phyloP scores from a whole-genome alignment of 2,113 vertebrate genomes.

The Epinephelus cyanopodus region DNA sequence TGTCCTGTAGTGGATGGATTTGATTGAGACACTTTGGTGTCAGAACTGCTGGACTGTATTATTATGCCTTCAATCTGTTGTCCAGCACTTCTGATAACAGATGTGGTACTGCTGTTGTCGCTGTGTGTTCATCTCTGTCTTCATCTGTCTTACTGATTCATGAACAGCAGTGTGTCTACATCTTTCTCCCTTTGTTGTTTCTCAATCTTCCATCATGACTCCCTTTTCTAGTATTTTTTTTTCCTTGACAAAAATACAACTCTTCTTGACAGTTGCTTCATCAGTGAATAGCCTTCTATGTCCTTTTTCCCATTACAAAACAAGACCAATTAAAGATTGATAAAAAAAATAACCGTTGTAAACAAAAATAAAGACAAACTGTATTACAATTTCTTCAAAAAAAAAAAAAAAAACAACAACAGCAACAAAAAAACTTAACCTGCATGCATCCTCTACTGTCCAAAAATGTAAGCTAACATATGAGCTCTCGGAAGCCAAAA shows the following conservation, averaged over 20 bases:
- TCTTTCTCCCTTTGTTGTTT: neutral
- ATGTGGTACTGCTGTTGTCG: neutral
- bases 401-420: too few relatives aligned
- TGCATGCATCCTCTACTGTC: too few relatives aligned
- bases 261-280: neutral
- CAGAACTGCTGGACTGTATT: constrained; percentile 39
- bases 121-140: constrained; percentile 17
- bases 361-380: too few relatives aligned
- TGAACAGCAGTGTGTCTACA: neutral
- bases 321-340: too few relatives aligned
- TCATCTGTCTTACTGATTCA: constrained; percentile 14
- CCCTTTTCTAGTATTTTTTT: neutral
- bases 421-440: too few relatives aligned
- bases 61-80: constrained; percentile 54
- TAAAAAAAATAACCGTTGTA: too few relatives aligned
- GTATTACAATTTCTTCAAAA: too few relatives aligned
- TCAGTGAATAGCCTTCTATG: neutral
- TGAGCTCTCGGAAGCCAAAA: too few relatives aligned
- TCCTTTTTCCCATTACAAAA: too few relatives aligned
- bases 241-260: neutral
- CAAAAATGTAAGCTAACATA: too few relatives aligned
- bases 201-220: neutral
- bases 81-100: constrained; percentile 41
- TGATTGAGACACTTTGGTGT: constrained; percentile 40
- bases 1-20: constrained; percentile 15